These are phyloP conservation scores for Pelecanoides urinatrix DNA, from an alignment of 2,113 vertebrate species.

Conservation along the genomic window DNA sequence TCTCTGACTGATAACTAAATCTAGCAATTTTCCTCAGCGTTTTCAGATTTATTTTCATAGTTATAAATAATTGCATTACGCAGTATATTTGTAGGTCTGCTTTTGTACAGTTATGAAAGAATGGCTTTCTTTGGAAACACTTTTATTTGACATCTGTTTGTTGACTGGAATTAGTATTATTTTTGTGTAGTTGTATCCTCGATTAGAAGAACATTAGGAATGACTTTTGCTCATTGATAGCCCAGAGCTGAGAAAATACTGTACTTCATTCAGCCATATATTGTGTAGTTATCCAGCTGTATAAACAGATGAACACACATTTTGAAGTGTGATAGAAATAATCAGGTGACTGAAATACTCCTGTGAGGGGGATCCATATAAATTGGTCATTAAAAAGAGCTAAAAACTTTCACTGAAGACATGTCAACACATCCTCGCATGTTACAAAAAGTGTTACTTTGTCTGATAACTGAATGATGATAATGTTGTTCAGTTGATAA, in stretches of 20 bases:
- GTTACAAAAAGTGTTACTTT: background rate
- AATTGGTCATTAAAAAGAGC: background rate
- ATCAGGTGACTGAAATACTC: background rate
- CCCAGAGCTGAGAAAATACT: background rate
- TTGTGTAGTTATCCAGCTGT: background rate
- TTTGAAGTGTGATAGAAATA: background rate
- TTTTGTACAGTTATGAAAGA: background rate
- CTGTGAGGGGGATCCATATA: background rate
- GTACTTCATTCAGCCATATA: background rate
- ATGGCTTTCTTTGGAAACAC: background rate
- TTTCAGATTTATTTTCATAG: background rate
- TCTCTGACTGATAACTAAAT: background rate
- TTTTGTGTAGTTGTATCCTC: background rate
- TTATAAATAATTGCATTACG: background rate
- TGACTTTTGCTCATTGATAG: background rate
- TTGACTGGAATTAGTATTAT: background rate
- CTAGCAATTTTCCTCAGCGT: background rate
- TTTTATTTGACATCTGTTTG: background rate
- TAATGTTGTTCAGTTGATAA: background rate
- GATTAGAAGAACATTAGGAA: background rate
- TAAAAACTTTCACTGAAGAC: background rate
- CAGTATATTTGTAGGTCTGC: background rate
- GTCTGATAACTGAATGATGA: background rate
- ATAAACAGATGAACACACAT: background rate
- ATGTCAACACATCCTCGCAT: background rate